Percentiles rank a stretch among this genome's conserved stretches.
phyloP scores from a whole-genome alignment of 2,113 vertebrate genomes.

The Psammodynastes pulverulentus region DNA sequence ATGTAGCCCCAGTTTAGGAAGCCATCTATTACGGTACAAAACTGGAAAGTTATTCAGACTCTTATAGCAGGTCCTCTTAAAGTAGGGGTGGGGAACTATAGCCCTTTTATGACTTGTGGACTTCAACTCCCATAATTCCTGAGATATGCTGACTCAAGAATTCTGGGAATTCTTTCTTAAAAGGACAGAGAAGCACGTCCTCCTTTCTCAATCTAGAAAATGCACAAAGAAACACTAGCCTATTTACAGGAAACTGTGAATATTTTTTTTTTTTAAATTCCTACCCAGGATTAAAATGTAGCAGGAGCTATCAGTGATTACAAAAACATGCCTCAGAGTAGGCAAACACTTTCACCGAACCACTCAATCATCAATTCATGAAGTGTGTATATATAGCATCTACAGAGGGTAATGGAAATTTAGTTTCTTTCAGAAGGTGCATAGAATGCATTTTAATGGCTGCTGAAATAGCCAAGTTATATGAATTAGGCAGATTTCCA shows the following conservation, averaged over 20 bases:
- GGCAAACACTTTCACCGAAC: too few species aligned
- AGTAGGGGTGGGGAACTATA: not conserved
- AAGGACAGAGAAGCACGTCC: not conserved
- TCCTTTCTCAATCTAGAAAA: not conserved
- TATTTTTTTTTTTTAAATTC: not conserved
- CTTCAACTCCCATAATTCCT: not conserved
- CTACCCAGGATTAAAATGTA: not conserved
- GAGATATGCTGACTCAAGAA: not conserved
- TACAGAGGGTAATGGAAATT: not conserved
- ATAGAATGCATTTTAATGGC: not conserved
- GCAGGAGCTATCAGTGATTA: not conserved
- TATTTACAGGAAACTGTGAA: not conserved
- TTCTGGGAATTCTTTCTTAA: not conserved
- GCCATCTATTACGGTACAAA: too few species aligned
- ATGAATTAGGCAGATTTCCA: not conserved
- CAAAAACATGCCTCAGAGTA: not conserved
- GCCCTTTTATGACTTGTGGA: not conserved
- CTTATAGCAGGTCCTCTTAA: too few species aligned
- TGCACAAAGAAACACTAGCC: not conserved
- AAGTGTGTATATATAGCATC: not conserved
- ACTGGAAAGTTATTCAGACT: too few species aligned
- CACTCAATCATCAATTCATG: not conserved
- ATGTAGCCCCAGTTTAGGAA: too few species aligned
- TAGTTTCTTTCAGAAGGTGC: not conserved
- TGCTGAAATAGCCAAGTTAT: not conserved